Conservation (phyloP, 2,888 invertebrate species). For the Argyresthia goedartella region DNA sequence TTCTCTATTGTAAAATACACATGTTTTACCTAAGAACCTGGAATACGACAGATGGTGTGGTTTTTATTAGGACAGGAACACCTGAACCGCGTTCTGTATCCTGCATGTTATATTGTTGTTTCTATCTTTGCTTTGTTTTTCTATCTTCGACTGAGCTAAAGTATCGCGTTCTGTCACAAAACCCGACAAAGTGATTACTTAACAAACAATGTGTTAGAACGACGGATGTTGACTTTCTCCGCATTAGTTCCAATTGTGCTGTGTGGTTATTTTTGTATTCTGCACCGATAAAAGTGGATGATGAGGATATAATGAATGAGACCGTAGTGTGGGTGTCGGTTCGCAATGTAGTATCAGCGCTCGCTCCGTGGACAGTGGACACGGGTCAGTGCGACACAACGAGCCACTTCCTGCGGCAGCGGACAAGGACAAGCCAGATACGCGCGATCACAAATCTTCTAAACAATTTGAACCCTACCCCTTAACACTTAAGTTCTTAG, state of each 20-base stretch:
- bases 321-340: slow-evolving; percentile 2
- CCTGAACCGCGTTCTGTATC: slow-evolving; percentile 7
- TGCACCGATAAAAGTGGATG: neutral
- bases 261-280: slow-evolving; percentile 2
- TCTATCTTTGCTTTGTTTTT: slow-evolving; percentile 3
- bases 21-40: slow-evolving; percentile 3
- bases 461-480: neutral
- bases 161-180: slow-evolving; percentile 9
- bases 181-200: neutral
- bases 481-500: neutral
- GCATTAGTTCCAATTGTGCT: slow-evolving; percentile 3
- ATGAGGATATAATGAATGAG: slow-evolving; percentile 4
- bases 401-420: slow-evolving; percentile 54
- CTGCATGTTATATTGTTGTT: slow-evolving; percentile 5
- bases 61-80: slow-evolving; percentile 7
- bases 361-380: slow-evolving; percentile 29
- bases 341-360: slow-evolving; percentile 3
- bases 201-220: neutral
- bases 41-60: slow-evolving; percentile 1
- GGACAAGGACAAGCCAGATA: slow-evolving; percentile 44
- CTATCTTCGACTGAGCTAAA: slow-evolving; percentile 5
- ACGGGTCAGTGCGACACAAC: slow-evolving; percentile 57
- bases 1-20: neutral
- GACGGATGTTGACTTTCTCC: slow-evolving; percentile 3
- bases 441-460: neutral